phyloP scores from a whole-genome alignment of 2,113 vertebrate species.

The Elgaria multicarinata region DNA sequence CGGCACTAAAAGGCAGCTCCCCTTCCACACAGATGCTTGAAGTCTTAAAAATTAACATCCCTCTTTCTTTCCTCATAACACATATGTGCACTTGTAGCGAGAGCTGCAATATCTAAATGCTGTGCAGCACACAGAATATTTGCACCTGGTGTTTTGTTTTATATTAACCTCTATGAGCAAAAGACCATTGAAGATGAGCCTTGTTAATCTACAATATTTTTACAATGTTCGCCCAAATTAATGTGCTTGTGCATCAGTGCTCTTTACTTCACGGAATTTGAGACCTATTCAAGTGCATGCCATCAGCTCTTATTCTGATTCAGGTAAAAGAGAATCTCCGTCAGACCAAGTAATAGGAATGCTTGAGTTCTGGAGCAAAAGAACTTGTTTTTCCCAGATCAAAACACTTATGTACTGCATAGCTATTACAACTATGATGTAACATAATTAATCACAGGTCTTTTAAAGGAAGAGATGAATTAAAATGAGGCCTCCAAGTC shows the following conservation, averaged over 20 bases:
- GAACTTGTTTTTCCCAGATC: not conserved
- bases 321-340: not conserved
- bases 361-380: conserved; percentile 10
- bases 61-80: fast-evolving
- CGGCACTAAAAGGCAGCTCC: conserved; percentile 2
- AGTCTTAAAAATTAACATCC: not conserved
- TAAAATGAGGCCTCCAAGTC: not conserved
- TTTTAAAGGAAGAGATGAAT: conserved; percentile 6
- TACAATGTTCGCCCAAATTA: not conserved
- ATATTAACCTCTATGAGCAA: not conserved
- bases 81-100: not conserved
- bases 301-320: not conserved
- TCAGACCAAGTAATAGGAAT: not conserved
- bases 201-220: conserved; percentile 4
- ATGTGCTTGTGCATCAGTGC: not conserved
- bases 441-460: not conserved
- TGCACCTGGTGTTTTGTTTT: conserved; percentile 16
- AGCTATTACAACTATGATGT: conserved; percentile 2
- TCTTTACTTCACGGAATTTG: not conserved
- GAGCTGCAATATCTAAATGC: not conserved
- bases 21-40: not conserved
- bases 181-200: conserved; percentile 14
- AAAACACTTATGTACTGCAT: not conserved
- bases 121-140: not conserved
- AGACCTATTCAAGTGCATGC: not conserved